Base-by-base conservation (phyloP, 2,797 vertebrate species). In the Eidolon dupreanum region DNA sequence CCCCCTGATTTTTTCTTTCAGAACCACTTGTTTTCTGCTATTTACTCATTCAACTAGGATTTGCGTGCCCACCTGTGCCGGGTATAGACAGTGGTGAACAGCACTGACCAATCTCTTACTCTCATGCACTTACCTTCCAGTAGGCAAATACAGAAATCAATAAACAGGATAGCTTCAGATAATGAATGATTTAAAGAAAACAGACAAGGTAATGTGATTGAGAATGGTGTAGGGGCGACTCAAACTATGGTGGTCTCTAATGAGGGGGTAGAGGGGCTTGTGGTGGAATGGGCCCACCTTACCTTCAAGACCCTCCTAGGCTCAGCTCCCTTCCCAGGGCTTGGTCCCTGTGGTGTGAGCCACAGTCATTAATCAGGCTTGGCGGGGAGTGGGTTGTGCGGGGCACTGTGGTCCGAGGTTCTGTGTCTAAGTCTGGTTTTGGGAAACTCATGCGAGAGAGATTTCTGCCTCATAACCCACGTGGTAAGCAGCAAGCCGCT, bases 381-480 rank as follows among this genome's bases (percentile, higher is more conserved):
- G 38, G 20, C 1, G 41, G 24, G 36, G 43, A 28, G 28, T 16
- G 3, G 31, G 41, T 20, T 15, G 43, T 49, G 5, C 2, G 8
- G 87, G 41, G 4, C 57, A 9, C 7, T 2, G 73, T 59, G 85
- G 73, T 13, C n/a, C 53, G 0, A 9, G 57, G 51, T 15, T 33
- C 16, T 51, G 33, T 71, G 59, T 85, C 31, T 12, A 66, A 4
- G 41, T 43, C 46, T 28, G 68, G 41, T 57, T 68, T 79, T 2
- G 46, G 59, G 84, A 87, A 55, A 61, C 28, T 83, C 41, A 11
- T 3, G 38, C 63, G 31, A 63, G 31, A 12, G 4, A 31, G 84
- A 51, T 53, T 73, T 84, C 73, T 94, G 78, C 38, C n/a, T 16
- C 36, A n/a, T 59, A 87, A 75, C 55, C 65, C 57, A 33, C 15